These are phyloP conservation scores for Gymnarchus niloticus DNA, from an alignment of 2,113 vertebrate genomes.

Conservation along the genomic window DNA sequence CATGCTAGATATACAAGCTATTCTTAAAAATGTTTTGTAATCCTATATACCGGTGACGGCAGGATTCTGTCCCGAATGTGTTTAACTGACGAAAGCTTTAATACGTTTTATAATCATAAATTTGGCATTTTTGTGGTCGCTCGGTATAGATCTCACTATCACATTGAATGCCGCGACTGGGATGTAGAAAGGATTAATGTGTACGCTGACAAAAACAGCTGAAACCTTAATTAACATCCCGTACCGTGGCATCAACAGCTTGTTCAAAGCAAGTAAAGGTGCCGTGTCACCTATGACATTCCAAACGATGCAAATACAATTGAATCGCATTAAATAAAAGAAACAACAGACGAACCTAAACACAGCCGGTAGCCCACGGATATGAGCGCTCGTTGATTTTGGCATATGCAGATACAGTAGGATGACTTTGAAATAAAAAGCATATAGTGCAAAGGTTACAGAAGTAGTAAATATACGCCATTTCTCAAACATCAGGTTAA, in stretches of 20 bases:
- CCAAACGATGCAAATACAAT: slow-evolving; percentile 26
- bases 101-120: background rate
- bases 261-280: background rate
- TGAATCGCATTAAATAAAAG: background rate
- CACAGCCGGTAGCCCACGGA: background rate
- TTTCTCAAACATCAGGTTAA: slow-evolving; percentile 50
- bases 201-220: background rate
- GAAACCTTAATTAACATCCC: background rate
- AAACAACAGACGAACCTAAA: slow-evolving; percentile 1
- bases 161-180: background rate
- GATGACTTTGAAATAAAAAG: slow-evolving; percentile 3
- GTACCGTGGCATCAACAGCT: background rate
- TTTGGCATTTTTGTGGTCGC: background rate
- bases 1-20: background rate
- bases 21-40: too few relatives aligned
- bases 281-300: background rate
- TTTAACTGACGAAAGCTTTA: background rate
- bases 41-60: too few relatives aligned
- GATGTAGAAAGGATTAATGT: background rate
- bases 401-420: background rate
- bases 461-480: slow-evolving; percentile 21
- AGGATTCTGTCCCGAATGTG: too few relatives aligned
- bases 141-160: background rate
- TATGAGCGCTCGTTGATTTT: background rate
- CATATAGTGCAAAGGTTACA: slow-evolving; percentile 57